phyloP scores from a whole-genome alignment of 1,140 invertebrate genomes.

The Brachystomella parvula region DNA sequence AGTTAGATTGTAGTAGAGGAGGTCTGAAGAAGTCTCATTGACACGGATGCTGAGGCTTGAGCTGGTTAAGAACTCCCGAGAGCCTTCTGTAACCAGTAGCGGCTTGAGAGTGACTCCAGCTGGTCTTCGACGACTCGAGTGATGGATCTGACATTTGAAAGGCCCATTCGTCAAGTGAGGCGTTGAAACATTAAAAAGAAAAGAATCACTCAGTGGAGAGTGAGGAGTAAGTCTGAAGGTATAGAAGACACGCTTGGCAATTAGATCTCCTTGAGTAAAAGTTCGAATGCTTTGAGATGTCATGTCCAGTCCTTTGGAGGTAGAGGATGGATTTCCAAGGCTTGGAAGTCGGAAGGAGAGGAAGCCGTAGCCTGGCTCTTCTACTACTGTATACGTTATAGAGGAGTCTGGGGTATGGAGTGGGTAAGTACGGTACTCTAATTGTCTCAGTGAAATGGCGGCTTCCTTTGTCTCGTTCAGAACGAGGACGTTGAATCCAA shows the following conservation, averaged over 20 bases:
- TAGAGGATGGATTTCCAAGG: background rate
- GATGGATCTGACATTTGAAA: conserved; percentile 29
- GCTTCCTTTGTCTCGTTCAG: conserved; percentile 32
- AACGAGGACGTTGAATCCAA: conserved; percentile 22
- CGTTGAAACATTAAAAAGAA: conserved; percentile 35
- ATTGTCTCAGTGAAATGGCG: conserved; percentile 18
- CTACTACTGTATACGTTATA: conserved; percentile 32
- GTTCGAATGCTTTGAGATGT: background rate
- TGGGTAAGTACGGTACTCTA: conserved; percentile 34
- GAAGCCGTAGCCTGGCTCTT: conserved; percentile 27
- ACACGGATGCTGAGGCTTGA: conserved; percentile 21
- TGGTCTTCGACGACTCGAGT: conserved; percentile 16
- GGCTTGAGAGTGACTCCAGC: conserved; percentile 26
- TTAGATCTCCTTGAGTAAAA: conserved; percentile 33
- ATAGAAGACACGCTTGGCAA: conserved; percentile 26
- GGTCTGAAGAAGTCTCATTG: conserved; percentile 17
- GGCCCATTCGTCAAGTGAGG: conserved; percentile 30
- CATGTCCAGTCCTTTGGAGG: background rate
- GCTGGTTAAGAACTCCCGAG: conserved; percentile 24
- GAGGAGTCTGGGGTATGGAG: conserved; percentile 23
- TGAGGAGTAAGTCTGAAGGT: conserved; percentile 31
- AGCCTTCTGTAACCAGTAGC: conserved; percentile 32
- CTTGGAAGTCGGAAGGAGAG: conserved; percentile 15
- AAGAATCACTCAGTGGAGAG: conserved; percentile 30
- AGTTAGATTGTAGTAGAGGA: conserved; percentile 44